These are phyloP conservation scores for Eledone cirrhosa DNA, from an alignment of 2,888 invertebrate genomes.

Conservation along the genomic window DNA sequence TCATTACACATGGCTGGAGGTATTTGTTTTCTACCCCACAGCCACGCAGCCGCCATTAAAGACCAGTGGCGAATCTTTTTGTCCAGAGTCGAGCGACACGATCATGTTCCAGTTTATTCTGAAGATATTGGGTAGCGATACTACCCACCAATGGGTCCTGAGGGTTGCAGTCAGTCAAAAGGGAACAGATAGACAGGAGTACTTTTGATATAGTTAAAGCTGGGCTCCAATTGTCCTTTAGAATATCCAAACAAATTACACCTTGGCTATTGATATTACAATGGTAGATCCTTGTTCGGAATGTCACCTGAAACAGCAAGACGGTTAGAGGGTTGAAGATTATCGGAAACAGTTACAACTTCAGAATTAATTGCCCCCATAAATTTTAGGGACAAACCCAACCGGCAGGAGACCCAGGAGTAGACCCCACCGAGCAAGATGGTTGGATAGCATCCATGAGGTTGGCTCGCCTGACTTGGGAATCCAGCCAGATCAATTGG, in stretches of 20 bases:
- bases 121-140: constrained; percentile 97
- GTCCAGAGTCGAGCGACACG: constrained; percentile 98
- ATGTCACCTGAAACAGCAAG: constrained; percentile 70
- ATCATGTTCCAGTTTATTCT: constrained; percentile 97
- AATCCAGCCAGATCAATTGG: too few species aligned
- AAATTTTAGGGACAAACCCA: too few species aligned
- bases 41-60: constrained; percentile 33
- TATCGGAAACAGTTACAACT: too few species aligned
- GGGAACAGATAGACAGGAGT: constrained; percentile 94
- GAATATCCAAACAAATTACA: constrained; percentile 95
- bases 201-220: constrained; percentile 98
- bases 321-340: too few species aligned
- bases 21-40: too few species aligned
- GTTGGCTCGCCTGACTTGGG: too few species aligned
- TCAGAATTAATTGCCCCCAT: too few species aligned
- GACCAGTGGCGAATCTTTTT: constrained; percentile 87
- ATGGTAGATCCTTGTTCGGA: constrained; percentile 97
- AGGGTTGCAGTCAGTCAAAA: constrained; percentile 98
- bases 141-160: constrained; percentile 97
- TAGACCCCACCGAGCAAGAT: too few species aligned
- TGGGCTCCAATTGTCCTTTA: constrained; percentile 99
- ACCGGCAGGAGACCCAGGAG: too few species aligned
- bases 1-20: background rate
- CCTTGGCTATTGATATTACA: constrained; percentile 99
- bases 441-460: too few species aligned